Percentiles rank a stretch among this genome's conserved stretches.
Evolutionary conservation across 2,113 vertebrate species (phyloP).

Genomic region (Malurus alboscapulatus): DNA sequence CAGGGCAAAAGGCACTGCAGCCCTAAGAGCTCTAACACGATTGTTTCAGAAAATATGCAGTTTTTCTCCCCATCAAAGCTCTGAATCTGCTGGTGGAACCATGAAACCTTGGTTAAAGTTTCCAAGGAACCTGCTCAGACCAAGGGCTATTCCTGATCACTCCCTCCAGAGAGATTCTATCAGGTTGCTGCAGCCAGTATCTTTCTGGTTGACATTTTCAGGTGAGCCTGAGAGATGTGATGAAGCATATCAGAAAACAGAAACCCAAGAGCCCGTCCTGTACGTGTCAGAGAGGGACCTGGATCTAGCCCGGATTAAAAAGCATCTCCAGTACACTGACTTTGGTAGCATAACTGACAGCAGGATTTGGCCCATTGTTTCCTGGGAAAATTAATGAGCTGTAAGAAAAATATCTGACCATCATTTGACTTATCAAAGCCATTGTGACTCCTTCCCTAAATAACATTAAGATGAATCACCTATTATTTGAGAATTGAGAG

Average conservation of each 20-base stretch:
- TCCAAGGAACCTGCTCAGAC: neutral
- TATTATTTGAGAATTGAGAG: conserved; percentile 51
- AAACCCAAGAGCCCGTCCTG: neutral
- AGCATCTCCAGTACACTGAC: neutral
- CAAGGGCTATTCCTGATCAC: neutral
- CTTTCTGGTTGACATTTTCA: neutral
- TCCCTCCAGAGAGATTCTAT: neutral
- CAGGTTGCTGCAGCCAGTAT: neutral
- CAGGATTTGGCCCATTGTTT: conserved; percentile 48
- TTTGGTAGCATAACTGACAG: conserved; percentile 9
- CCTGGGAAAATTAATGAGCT: conserved; percentile 60
- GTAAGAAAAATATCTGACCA: conserved; percentile 65
- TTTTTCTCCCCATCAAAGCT: neutral
- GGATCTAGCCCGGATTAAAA: neutral
- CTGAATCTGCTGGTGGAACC: neutral
- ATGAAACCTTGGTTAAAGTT: neutral
- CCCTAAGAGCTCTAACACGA: neutral
- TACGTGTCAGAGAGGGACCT: neutral
- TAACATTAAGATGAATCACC: conserved; percentile 67
- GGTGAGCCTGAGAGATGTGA: neutral
- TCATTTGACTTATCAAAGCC: conserved; percentile 66
- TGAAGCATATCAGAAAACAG: neutral
- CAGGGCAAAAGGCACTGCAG: neutral
- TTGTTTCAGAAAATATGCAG: neutral
- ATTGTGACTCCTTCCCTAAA: conserved; percentile 64